phyloP scores from a whole-genome alignment of 2,113 vertebrate species.

The Labeo rohita region DNA sequence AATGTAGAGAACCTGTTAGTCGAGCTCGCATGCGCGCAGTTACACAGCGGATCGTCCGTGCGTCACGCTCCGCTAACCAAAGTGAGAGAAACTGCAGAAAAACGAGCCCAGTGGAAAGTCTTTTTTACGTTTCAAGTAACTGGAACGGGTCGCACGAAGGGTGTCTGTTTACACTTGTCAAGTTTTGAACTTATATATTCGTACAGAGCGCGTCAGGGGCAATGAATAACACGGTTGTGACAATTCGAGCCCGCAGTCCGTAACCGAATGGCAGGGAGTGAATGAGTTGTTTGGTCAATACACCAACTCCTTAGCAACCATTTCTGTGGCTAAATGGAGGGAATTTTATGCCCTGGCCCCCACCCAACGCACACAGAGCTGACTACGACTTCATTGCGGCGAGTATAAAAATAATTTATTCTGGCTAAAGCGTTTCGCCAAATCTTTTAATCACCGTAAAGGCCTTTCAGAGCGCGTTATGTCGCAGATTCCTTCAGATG shows the following conservation, averaged over 20 bases:
- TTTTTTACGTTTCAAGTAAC: constrained; percentile 51
- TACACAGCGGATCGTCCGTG: constrained; percentile 29
- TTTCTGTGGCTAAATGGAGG: constrained; percentile 64
- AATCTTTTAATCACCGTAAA: constrained; percentile 67
- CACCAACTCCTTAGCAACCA: constrained; percentile 61
- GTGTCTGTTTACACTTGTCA: constrained; percentile 68
- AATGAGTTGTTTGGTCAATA: constrained; percentile 64
- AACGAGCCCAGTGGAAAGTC: constrained; percentile 57
- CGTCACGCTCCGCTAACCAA: constrained; percentile 41
- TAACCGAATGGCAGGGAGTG: constrained; percentile 58
- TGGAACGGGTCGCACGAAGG: constrained; percentile 51
- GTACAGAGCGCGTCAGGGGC: constrained; percentile 51
- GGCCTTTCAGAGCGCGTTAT: constrained; percentile 51
- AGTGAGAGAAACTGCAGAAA: constrained; percentile 49
- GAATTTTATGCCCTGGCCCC: constrained; percentile 60
- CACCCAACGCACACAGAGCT: constrained; percentile 55
- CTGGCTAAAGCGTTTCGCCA: constrained; percentile 58
- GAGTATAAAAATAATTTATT: constrained; percentile 68
- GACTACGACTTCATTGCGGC: constrained; percentile 56
- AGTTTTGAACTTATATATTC: constrained; percentile 61
- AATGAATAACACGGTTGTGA: constrained; percentile 57
- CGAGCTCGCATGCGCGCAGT: constrained; percentile 5
- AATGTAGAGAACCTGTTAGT: constrained; percentile 6
- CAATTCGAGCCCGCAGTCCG: constrained; percentile 51
- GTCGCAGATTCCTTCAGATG: constrained; percentile 51